These are phyloP conservation scores for Vandiemenella viatica DNA, from an alignment of 2,888 invertebrate genomes.

Conservation along the genomic window DNA sequence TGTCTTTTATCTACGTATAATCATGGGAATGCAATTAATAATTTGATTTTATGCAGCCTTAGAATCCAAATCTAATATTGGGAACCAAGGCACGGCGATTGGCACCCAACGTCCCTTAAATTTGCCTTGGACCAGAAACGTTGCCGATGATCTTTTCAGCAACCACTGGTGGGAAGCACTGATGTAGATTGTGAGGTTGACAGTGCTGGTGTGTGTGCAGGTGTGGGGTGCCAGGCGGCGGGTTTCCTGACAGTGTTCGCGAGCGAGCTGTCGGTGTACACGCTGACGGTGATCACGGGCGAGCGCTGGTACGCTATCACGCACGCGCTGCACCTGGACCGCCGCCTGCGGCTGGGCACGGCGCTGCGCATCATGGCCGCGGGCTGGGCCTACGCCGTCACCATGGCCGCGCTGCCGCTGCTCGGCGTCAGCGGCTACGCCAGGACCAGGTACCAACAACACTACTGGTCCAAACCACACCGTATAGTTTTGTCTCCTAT, in stretches of 20 bases:
- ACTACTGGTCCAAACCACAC: too few relatives aligned
- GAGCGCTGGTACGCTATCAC: conserved; percentile 44
- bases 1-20: too few relatives aligned
- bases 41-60: too few relatives aligned
- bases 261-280: conserved; percentile 47
- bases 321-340: conserved; percentile 44
- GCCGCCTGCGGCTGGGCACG: conserved; percentile 39
- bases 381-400: conserved; percentile 41
- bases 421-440: conserved; percentile 47
- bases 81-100: too few relatives aligned
- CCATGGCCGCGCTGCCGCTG: conserved; percentile 43
- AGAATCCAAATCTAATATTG: too few relatives aligned
- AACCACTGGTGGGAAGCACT: too few relatives aligned
- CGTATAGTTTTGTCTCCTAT: too few relatives aligned
- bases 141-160: too few relatives aligned
- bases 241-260: conserved; percentile 50
- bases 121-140: too few relatives aligned
- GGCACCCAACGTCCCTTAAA: too few relatives aligned
- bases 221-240: conserved; percentile 43
- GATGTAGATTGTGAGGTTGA: too few relatives aligned
- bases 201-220: conserved; percentile 20
- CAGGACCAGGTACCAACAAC: conserved; percentile 38
- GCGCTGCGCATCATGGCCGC: conserved; percentile 40
- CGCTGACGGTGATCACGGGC: conserved; percentile 46
- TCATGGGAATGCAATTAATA: too few relatives aligned